phyloP scores from a whole-genome alignment of 2,113 vertebrate species.

The Collichthys lucidus region DNA sequence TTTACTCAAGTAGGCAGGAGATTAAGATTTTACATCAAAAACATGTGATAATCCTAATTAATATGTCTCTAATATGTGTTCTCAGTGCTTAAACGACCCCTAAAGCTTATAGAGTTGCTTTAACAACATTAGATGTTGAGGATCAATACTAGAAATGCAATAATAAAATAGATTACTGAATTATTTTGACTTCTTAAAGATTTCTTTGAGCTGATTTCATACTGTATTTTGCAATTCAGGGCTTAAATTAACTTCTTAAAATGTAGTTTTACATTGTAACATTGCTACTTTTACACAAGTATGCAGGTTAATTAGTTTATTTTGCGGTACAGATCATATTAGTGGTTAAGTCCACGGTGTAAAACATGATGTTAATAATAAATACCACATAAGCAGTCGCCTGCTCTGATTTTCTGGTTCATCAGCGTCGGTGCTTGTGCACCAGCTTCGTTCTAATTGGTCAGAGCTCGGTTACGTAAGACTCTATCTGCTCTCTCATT shows the following conservation, averaged over 20 bases:
- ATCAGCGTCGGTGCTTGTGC: conserved; percentile 20
- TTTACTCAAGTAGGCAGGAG: too few species aligned
- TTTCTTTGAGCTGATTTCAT: background rate
- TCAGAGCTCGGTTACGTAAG: background rate
- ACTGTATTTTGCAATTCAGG: background rate
- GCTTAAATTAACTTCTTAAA: background rate
- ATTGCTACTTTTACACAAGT: background rate
- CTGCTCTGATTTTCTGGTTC: conserved; percentile 12
- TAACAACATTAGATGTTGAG: too few species aligned
- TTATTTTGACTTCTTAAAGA: background rate
- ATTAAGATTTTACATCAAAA: too few species aligned
- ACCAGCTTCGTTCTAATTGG: conserved; percentile 56
- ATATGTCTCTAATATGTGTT: too few species aligned
- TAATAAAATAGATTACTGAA: background rate
- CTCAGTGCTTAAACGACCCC: too few species aligned
- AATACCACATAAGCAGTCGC: background rate
- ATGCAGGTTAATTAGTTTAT: too few species aligned
- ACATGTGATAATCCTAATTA: too few species aligned
- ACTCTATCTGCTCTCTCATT: conserved; percentile 60
- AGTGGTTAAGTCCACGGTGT: background rate
- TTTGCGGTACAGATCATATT: background rate
- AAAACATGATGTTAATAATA: background rate
- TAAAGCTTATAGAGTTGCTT: too few species aligned
- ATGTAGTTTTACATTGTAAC: background rate
- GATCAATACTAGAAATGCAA: background rate